Base-by-base conservation (phyloP, 2,113 vertebrate genomes). In the Rhinoderma darwinii region DNA sequence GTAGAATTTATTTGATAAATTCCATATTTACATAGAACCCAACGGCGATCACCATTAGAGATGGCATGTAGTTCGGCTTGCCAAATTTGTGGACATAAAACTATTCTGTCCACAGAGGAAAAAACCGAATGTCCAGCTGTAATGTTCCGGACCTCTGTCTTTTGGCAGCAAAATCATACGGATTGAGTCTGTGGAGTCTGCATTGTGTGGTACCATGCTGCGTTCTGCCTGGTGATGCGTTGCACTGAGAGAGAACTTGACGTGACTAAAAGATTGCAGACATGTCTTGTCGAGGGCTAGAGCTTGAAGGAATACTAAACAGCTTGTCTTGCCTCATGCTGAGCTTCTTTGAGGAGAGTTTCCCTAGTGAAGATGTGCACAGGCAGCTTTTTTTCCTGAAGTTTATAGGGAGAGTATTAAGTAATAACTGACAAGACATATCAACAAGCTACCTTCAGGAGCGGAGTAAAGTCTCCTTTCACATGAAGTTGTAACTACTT, bases 261-360 rank as follows among this genome's bases (percentile, higher is more conserved):
- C 79, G 79, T 74, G 66, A 82, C 86, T 87, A 87, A 82, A 54
- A 87, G 86, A 82, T 82, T 75, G 35, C 86, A 82, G 68, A 82
- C 50, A 87, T 87, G 78, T 59, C 78, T 87, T 87, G 68, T 87
- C 86, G 82, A 54, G 68, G 51, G 10, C 86, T 75, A 47, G 79
- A 61, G 51, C 66, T 75, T 61, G 61, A 75, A 75, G 54, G 86
- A 87, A 87, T 87, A 82, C 79, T 82, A 87, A 87, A 82, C 79
- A 87, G 86, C 51, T 66, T 78, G 54, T 56, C 70, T 82, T 87
- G 78, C 51, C 51, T 82, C 75, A 75, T 82, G 30, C 74, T 50
- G 59, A 66, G 47, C 75, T 76, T 84, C 63, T 54, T 74, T 61
- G 51, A 59, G 54, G 41, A 37, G 73, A 47, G 11, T 56, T 61